Evolutionary conservation across 2,888 invertebrate species (phyloP).

Genomic region (Pollenia griseotomentosa): DNA sequence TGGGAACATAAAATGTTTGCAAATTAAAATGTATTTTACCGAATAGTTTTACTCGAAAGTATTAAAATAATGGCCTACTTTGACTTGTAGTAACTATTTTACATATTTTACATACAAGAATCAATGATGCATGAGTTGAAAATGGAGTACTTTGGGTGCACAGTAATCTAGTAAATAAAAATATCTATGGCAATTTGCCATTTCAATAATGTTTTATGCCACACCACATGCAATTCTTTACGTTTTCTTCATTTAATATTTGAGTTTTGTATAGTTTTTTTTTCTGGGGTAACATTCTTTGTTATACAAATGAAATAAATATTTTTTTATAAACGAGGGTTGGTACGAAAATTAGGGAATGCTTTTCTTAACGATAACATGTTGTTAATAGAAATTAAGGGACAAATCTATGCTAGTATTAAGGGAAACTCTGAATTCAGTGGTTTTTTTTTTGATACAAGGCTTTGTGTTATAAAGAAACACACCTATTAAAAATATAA

Average conservation of each 20-base stretch:
- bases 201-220: conserved; percentile 62
- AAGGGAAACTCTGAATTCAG: too few species aligned
- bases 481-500: too few species aligned
- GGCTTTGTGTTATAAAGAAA: too few species aligned
- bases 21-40: conserved; percentile 44
- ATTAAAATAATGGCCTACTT: conserved; percentile 59
- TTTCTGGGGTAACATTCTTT: conserved; percentile 31
- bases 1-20: conserved; percentile 9
- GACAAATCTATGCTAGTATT: too few species aligned
- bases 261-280: conserved; percentile 11
- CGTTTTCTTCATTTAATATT: conserved; percentile 49
- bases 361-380: too few species aligned
- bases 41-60: conserved; percentile 39
- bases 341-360: too few species aligned
- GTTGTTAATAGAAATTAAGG: too few species aligned
- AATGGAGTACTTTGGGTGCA: conserved; percentile 10
- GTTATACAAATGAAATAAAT: background rate
- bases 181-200: conserved; percentile 72
- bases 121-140: conserved; percentile 24
- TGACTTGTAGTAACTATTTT: conserved; percentile 37
- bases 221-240: conserved; percentile 51
- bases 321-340: background rate
- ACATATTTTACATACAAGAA: conserved; percentile 3
- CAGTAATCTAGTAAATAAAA: conserved; percentile 35
- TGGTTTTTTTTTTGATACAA: too few species aligned